phyloP scores from a whole-genome alignment of 2,797 vertebrate species.

The Eutrigla gurnardus region DNA sequence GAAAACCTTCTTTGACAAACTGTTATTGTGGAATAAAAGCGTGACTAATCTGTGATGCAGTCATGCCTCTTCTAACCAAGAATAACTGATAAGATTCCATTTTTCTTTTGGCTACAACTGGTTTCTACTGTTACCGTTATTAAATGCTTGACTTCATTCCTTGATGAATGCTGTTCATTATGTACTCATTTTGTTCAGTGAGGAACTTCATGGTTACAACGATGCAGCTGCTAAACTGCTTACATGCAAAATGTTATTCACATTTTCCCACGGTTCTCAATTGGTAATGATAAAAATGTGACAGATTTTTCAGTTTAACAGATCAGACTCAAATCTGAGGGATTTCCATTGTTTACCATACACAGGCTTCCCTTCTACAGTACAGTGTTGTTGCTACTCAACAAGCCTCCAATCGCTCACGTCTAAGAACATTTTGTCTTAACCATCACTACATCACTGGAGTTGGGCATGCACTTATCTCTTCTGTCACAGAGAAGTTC shows the following conservation, averaged over 20 bases:
- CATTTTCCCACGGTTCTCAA: background rate
- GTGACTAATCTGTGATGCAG: background rate
- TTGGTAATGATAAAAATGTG: background rate
- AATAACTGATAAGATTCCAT: background rate
- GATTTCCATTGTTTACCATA: background rate
- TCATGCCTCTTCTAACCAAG: background rate
- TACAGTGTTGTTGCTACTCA: background rate
- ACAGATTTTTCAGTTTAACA: conserved; percentile 12
- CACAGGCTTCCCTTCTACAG: background rate
- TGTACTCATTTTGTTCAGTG: background rate
- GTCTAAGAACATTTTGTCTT: background rate
- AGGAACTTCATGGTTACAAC: background rate
- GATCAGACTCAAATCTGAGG: background rate
- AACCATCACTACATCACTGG: background rate
- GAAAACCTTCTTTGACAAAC: conserved; percentile 3
- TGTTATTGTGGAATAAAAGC: background rate
- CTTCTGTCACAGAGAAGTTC: background rate
- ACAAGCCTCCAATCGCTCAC: background rate
- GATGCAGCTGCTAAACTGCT: background rate
- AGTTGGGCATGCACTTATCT: background rate
- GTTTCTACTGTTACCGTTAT: background rate
- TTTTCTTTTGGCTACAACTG: background rate
- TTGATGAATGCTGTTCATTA: background rate
- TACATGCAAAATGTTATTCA: background rate
- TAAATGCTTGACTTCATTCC: conserved; percentile 1